A percentile compares a stretch with the other conserved stretches of the same genome.
These are phyloP conservation scores for Notechis scutatus DNA, from an alignment of 2,113 vertebrate genomes.

Conservation along the genomic window DNA sequence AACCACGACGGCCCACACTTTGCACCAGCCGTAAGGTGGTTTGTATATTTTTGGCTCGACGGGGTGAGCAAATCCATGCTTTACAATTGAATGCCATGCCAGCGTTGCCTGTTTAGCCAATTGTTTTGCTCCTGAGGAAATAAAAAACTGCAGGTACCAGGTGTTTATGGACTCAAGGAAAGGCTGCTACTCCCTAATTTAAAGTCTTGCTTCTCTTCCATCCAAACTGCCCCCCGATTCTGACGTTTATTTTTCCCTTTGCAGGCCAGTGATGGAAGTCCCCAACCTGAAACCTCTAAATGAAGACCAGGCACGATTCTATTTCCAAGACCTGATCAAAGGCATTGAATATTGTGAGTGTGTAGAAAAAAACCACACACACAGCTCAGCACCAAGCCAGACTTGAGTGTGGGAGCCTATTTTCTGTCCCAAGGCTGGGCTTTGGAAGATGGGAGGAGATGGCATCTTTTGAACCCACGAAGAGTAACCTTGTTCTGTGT, in stretches of 20 bases:
- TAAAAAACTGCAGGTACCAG: neutral
- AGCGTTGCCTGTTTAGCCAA: neutral
- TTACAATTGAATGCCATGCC: neutral
- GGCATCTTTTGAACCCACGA: neutral
- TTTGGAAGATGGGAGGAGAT: neutral
- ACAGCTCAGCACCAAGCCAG: neutral
- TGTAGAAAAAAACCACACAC: neutral
- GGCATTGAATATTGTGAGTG: constrained; percentile 95
- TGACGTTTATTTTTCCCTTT: neutral
- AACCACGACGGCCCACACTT: neutral
- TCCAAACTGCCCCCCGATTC: neutral
- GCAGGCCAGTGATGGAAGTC: constrained; percentile 95
- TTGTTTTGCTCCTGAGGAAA: neutral
- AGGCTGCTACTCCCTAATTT: neutral
- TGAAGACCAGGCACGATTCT: constrained; percentile 92
- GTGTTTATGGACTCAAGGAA: neutral
- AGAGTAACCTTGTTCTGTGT: neutral
- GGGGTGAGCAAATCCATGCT: neutral
- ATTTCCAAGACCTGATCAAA: constrained; percentile 95
- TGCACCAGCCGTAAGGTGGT: neutral
- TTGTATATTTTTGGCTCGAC: neutral
- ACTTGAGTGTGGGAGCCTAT: neutral
- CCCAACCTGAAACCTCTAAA: constrained; percentile 89
- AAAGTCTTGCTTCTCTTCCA: neutral
- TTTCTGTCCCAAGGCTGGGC: neutral